Conservation (phyloP, 2,113 vertebrate genomes). For the Pyrgilauda ruficollis region DNA sequence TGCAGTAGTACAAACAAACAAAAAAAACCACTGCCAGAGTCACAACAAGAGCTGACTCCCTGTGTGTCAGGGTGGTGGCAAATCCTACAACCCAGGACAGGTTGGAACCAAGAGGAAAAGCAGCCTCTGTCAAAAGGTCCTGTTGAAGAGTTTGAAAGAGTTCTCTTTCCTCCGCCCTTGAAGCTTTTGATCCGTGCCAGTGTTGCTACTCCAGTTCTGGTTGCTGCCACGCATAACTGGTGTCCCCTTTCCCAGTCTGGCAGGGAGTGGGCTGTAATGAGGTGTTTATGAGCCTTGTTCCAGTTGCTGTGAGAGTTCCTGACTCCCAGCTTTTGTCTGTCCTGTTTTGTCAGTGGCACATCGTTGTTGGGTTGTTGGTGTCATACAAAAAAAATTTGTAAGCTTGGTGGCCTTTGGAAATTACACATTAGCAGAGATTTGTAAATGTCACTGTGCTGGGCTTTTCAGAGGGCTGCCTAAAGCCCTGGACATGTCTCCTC, state of each 20-base stretch:
- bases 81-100: neutral
- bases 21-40: too few species aligned
- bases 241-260: neutral
- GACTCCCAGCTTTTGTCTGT: neutral
- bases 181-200: fast-evolving
- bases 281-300: constrained; percentile 21
- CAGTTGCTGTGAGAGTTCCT: neutral
- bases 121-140: neutral
- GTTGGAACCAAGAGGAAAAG: neutral
- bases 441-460: neutral
- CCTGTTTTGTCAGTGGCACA: fast-evolving
- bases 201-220: neutral
- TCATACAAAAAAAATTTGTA: neutral
- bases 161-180: neutral
- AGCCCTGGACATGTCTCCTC: neutral
- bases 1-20: too few species aligned
- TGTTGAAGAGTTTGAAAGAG: neutral
- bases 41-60: too few species aligned
- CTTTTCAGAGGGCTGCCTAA: neutral
- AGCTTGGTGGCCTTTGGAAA: neutral
- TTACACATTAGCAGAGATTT: neutral
- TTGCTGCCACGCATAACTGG: neutral
- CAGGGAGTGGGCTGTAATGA: constrained; percentile 23
- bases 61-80: too few species aligned
- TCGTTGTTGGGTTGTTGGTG: neutral